phyloP scores from a whole-genome alignment of 2,113 vertebrate species.

The Promerops cafer region DNA sequence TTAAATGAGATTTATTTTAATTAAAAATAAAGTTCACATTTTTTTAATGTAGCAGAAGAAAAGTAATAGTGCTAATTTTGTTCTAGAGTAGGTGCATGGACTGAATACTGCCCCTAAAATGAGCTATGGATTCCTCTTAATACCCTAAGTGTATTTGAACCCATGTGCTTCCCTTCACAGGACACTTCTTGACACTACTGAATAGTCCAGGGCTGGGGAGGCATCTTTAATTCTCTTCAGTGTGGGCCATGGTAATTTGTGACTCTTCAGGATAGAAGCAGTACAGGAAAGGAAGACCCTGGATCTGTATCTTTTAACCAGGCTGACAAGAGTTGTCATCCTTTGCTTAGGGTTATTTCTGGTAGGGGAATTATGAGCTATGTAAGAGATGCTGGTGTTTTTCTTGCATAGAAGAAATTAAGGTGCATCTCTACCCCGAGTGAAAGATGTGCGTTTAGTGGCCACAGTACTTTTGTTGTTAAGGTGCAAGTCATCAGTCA shows the following conservation, averaged over 20 bases:
- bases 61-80: neutral
- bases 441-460: neutral
- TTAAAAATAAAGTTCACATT: neutral
- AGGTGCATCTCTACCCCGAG: neutral
- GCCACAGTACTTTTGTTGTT: neutral
- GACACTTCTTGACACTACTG: neutral
- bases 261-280: neutral
- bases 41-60: neutral
- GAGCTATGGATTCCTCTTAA: neutral
- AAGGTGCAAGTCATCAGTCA: neutral
- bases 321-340: neutral
- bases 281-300: neutral
- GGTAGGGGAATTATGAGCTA: neutral
- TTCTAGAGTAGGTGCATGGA: accelerated
- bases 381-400: neutral
- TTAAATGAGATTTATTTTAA: neutral
- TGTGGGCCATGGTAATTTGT: neutral
- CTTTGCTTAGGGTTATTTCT: neutral
- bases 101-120: neutral
- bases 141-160: neutral
- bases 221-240: neutral
- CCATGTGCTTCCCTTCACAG: neutral
- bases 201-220: neutral
- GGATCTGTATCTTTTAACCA: neutral
- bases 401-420: neutral